Base-by-base conservation (phyloP, 2,888 invertebrate genomes). In the Macropis europaea region DNA sequence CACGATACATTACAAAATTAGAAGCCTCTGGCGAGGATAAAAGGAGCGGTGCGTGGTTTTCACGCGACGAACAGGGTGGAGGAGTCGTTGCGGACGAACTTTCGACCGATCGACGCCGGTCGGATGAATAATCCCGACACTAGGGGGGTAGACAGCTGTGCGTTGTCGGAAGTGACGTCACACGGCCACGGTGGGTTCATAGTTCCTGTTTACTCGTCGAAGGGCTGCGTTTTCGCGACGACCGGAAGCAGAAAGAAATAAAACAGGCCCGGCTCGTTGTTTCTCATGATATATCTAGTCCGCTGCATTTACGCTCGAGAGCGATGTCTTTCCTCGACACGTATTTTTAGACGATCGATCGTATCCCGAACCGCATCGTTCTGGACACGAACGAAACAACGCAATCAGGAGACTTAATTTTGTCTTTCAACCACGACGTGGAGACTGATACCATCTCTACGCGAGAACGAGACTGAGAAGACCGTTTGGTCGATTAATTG, bases 1-100 rank as follows among this genome's bases (percentile, higher is more conserved):
- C 80, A 82, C 81, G 76, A 84, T 84, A 85, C 82, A 84, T 82
- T 80, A 80, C 80, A 84, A 87, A 85, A 86, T 87, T 86, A 84
- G 87, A 82, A 82, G 75, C 68, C 80, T 59, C 81, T 83, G 67
- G 75, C 81, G 62, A 82, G 79, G 75, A 82, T 78, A 59, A 82
- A 79, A 81, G 81, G 69, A 60, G 61, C 43, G 42, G 22, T 24
- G n/a, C 54, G 45, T 62, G 32, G 60, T 64, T 67, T 60, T 43
- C 40, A 52, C 54, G 74, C 56, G 53, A 40, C 45, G 42, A 59
- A 50, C 52, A 47, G 73, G 67, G 69, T 38, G 68, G 62, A 54
- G 67, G 48, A 45, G 56, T 38, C 48, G 60, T 24, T 54, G 53
- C 38, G 53, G 70, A 45, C 63, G 45, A 54, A 64, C 63, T 61